Base-by-base conservation (phyloP, 2,797 vertebrate species). In the Spea hammondii region DNA sequence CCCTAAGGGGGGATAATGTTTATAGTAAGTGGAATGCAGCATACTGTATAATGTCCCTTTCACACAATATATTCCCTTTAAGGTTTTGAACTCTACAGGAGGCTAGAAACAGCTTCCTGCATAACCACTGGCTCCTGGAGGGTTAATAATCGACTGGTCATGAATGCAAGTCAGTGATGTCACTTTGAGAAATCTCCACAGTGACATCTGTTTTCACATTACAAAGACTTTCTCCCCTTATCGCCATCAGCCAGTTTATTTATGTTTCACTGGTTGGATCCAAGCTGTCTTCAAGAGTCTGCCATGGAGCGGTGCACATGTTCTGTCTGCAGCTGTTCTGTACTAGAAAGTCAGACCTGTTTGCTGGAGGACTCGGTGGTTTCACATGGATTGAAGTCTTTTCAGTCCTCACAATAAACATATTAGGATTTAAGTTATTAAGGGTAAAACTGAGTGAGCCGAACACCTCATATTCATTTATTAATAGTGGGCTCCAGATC, bases 191-290 rank as follows among this genome's bases (percentile, higher is more conserved):
- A 84, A 86, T 85, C 82, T 74, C 8, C 79, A 10, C 32, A 74
- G 72, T 81, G 86, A 76, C 75, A 82, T 87, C 71, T 86, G 73
- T 84, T 88, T 84, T 71, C 78, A 66, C 14, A 64, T 80, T 44
- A 53, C 72, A 70, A 78, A 78, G 53, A 57, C 65, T 83, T 78
- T 85, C 62, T 81, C 76, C 68, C 57, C 0, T 0, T 82, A 4
- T 69, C 79, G 73, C 79, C 49, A 4, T 60, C 46, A 84, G 75
- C 57, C 54, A 72, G 46, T 76, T 83, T 81, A 69, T 72, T 83
- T 75, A 44, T 14, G 14, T 88, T 83, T 85, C 44, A 0, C 44
- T 78, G 79, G 11, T 69, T 79, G 62, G 67, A 85, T 65, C 74
- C 79, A 49, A 10, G 6, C 60, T 70, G 8, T 78, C 79, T 88